Evolutionary conservation across 2,113 vertebrate species (phyloP), one percentile per base, ranked within the genome.

Genomic region (Trichomycterus rosablanca): DNA sequence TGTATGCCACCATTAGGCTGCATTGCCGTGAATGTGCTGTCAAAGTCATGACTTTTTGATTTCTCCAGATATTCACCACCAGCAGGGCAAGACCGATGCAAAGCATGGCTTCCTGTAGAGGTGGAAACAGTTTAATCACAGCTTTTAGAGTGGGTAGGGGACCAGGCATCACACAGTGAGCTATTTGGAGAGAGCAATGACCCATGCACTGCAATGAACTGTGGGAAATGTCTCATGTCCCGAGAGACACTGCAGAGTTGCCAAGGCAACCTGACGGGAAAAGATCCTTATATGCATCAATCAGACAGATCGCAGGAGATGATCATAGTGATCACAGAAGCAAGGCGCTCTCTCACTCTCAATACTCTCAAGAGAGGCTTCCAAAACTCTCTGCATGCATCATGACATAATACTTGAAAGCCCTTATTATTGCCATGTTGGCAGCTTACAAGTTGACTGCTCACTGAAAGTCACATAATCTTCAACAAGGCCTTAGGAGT

Each of bases 351-450:
- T 14, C 6, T 7, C 2, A 5, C 39, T 49, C 34, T 11, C 39
- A 32, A 52, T 42, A 43, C 56, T 66, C 37, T 66, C 40, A 8
- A 12, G 60, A 12, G 60, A 16, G 32, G 40, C 40, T 30, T 40
- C 16, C 14, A 52, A 63, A 67, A 76, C 45, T 49, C 42, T 76
- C 67, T 40, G 50, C 74, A 76, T 72, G 66, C 59, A 69, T 73
- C 52, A 67, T 63, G 46, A 74, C 77, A 80, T 78, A 76, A 78
- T 50, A 75, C 71, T 76, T 78, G 63, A 76, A 61, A 26, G 46
- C 14, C 30, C 20, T 50, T 48, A 20, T 67, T 51, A 59, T 42
- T 24, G 5, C 52, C 42, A 40, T 30, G 34, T 28, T 19, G 73
- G 59, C 50, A 72, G 59, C 58, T 53, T 44, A 19, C 43, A 20